Evolutionary conservation across 2,888 invertebrate genomes (phyloP), one percentile per base, ranked within the genome.

Genomic region (Microchrysa polita): DNA sequence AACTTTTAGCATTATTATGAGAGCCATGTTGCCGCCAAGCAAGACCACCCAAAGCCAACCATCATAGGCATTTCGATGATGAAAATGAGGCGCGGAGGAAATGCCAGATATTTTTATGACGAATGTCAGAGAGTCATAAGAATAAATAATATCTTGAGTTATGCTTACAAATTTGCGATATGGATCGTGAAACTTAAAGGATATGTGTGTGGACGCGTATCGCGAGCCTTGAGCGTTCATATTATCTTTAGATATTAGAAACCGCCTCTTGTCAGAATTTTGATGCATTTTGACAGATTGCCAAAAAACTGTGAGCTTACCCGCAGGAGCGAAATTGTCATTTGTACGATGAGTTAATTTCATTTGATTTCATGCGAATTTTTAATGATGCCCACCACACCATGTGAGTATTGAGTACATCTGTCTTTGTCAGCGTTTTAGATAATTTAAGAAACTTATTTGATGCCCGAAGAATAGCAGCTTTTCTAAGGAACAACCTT

Each of bases 231-330:
- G 27, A 5, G 5, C 48, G 10, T 48, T n/a, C 5, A 12, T n/a
- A 48, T 48, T 42, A 34, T 34, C 27, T 34, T n/a, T 48, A 48
- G n/a, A n/a, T 34, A 34, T 2, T 12, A n/a, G 55, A n/a, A n/a
- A 10, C 22, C 55, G 20, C 20, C 55, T 55, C 7, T 16, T 61
- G 40, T 61, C 5, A n/a, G 1, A 10, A n/a, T 23, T 27, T 61
- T 40, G 40, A 61, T 61, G 34, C 16, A 34, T 40, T 61, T 61
- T 61, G 61, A 61, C 42, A 42, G 42, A 61, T 61, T 61, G 40
- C 40, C n/a, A 34, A 34, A n/a, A n/a, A 34, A 34, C 27, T 16
- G 61, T 61, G 40, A 34, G n/a, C 7, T 34, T 61, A 5, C 40
- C 34, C 14, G 40, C 34, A 61, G 61, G 40, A 34, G n/a, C n/a